These are phyloP conservation scores for Nymphalis io DNA, from an alignment of 1,140 invertebrate genomes.

Conservation along the genomic window DNA sequence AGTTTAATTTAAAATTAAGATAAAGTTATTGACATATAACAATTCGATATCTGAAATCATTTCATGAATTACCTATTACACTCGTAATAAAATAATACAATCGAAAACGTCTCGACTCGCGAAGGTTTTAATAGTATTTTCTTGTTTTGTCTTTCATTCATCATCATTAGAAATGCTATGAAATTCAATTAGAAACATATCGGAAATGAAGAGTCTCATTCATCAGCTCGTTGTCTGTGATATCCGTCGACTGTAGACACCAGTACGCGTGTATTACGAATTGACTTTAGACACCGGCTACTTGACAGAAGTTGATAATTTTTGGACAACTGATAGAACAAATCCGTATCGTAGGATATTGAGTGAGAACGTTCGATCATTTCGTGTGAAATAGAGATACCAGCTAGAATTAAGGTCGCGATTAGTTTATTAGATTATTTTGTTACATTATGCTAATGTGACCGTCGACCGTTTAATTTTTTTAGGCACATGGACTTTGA, in stretches of 20 bases:
- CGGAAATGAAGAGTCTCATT: conserved; percentile 34
- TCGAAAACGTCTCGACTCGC: not conserved
- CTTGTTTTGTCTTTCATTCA: not conserved
- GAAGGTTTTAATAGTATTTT: not conserved
- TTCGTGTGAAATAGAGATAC: conserved; percentile 45
- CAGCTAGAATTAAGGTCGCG: not conserved
- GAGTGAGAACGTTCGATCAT: conserved; percentile 46
- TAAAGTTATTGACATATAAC: no score
- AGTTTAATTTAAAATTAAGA: no score
- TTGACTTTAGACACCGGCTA: conserved; percentile 27
- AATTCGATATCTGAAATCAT: no score
- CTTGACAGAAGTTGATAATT: conserved; percentile 52
- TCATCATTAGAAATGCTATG: conserved; percentile 9
- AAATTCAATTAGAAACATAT: conserved; percentile 34
- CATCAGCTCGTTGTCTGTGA: conserved; percentile 30
- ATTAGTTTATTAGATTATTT: conserved; percentile 21
- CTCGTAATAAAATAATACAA: not conserved
- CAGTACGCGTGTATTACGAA: conserved; percentile 28
- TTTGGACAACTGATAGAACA: conserved; percentile 51
- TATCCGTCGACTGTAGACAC: conserved; percentile 27
- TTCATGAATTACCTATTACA: not conserved
- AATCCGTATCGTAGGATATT: conserved; percentile 42
- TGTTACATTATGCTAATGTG: conserved; percentile 18
- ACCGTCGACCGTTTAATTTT: conserved; percentile 16
- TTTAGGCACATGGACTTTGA: not conserved